Evolutionary conservation across 2,888 invertebrate genomes (phyloP).

Genomic region (Nymphalis urticae): DNA sequence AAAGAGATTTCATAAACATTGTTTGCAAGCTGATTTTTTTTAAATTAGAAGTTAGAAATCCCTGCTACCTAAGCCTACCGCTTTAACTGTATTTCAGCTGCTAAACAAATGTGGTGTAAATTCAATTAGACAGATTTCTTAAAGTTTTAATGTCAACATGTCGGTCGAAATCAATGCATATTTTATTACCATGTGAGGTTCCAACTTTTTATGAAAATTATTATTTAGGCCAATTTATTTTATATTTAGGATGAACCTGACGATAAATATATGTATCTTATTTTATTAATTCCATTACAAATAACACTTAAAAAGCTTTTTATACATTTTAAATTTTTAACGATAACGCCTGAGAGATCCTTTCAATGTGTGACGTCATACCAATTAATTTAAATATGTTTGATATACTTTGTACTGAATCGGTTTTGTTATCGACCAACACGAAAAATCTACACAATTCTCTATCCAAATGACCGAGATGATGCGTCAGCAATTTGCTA

Average conservation of each 20-base stretch:
- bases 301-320: too few relatives aligned
- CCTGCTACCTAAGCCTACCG: neutral
- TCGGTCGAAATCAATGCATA: slow-evolving; percentile 33
- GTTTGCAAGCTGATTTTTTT: too few relatives aligned
- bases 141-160: slow-evolving; percentile 44
- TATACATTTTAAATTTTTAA: neutral
- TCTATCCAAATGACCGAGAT: slow-evolving; percentile 53
- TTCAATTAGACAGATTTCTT: neutral
- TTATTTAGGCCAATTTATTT: neutral
- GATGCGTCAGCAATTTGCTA: slow-evolving; percentile 55
- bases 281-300: too few relatives aligned
- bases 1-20: neutral
- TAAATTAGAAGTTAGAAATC: too few relatives aligned
- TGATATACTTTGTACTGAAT: too few relatives aligned
- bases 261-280: neutral
- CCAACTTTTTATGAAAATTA: neutral
- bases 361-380: too few relatives aligned
- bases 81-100: neutral
- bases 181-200: neutral
- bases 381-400: too few relatives aligned
- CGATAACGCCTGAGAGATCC: neutral
- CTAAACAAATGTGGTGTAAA: neutral
- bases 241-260: neutral
- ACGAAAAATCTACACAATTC: slow-evolving; percentile 27
- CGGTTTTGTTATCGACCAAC: slow-evolving; percentile 39